Evolutionary conservation across 2,113 vertebrate genomes (phyloP).

Genomic region (Dolichotis patagonum): DNA sequence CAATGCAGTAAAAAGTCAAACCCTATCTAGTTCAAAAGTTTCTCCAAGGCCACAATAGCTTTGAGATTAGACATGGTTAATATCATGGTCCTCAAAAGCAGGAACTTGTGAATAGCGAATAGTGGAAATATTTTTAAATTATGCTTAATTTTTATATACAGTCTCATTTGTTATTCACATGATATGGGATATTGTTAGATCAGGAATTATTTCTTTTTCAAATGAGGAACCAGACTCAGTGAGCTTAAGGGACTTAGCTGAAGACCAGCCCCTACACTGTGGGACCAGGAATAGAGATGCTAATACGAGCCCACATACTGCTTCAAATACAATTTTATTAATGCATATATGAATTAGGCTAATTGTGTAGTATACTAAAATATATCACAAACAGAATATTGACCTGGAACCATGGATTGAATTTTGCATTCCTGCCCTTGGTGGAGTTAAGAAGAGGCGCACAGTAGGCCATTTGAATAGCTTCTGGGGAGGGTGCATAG

Average conservation of each 20-base stretch:
- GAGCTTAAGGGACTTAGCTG: neutral
- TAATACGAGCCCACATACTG: neutral
- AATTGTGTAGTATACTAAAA: neutral
- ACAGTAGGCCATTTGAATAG: neutral
- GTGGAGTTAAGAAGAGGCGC: neutral
- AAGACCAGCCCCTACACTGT: neutral
- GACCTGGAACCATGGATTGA: neutral
- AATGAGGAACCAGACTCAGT: neutral
- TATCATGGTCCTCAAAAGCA: neutral
- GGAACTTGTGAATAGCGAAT: neutral
- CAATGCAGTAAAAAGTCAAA: neutral
- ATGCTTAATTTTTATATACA: neutral
- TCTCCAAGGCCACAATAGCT: neutral
- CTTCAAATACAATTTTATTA: neutral
- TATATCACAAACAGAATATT: neutral
- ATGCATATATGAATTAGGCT: neutral
- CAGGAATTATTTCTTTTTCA: conserved; percentile 14
- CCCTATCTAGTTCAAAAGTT: neutral
- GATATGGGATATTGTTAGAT: neutral
- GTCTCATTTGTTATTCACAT: neutral
- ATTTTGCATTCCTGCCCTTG: neutral
- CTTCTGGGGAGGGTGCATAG: neutral
- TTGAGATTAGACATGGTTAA: neutral
- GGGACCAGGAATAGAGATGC: neutral
- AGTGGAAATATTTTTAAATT: neutral